Conservation (phyloP, 2,888 invertebrate species). For the Shargacucullia verbasci region DNA sequence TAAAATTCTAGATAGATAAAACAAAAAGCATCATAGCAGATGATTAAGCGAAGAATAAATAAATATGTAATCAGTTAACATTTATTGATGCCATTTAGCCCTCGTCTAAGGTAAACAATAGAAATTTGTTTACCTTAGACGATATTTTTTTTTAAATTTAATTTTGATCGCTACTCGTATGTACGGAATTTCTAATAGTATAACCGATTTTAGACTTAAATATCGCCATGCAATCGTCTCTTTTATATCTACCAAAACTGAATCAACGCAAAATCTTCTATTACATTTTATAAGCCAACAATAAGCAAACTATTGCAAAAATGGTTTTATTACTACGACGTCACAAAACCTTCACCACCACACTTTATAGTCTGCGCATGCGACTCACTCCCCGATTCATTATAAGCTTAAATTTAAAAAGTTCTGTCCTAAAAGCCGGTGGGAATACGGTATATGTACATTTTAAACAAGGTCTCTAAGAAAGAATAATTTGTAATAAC, state of each 20-base stretch:
- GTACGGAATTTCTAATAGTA: constrained; percentile 51
- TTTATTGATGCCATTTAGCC: too few relatives aligned
- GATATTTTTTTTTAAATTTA: not conserved
- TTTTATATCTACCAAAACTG: constrained; percentile 73
- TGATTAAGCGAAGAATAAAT: too few relatives aligned
- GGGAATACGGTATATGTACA: constrained; percentile 57
- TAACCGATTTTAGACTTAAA: constrained; percentile 62
- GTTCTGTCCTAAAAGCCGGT: constrained; percentile 57
- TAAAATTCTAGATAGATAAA: too few relatives aligned
- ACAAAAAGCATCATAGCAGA: too few relatives aligned
- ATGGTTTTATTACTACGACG: constrained; percentile 71
- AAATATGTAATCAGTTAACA: too few relatives aligned
- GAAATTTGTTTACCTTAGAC: too few relatives aligned
- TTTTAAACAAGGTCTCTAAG: constrained; percentile 58
- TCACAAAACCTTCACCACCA: constrained; percentile 85
- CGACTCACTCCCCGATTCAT: constrained; percentile 70
- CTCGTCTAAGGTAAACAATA: not conserved
- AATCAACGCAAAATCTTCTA: constrained; percentile 78
- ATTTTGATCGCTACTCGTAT: constrained; percentile 64
- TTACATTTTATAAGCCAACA: constrained; percentile 82
- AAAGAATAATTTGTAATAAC: constrained; percentile 61
- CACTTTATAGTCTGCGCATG: constrained; percentile 77
- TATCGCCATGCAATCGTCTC: constrained; percentile 76
- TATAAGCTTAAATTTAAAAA: constrained; percentile 41
- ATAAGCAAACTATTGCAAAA: constrained; percentile 83